Evolutionary conservation across 1,140 invertebrate species (phyloP).

Genomic region (Drosophila malerkotliana): DNA sequence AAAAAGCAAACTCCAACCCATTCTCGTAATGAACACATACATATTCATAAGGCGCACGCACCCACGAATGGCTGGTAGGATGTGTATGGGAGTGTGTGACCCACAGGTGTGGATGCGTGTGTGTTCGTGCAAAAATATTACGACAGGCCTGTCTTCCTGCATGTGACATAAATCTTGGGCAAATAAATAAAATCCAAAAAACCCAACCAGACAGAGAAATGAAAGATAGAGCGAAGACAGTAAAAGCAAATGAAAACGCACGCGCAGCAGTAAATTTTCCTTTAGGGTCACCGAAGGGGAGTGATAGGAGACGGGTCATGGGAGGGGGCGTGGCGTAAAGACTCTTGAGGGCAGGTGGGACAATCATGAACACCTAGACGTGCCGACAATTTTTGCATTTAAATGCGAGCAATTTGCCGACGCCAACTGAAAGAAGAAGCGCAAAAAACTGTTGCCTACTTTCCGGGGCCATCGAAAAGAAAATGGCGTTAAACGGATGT

Average conservation of each 20-base stretch:
- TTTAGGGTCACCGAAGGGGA: background rate
- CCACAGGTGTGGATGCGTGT: conserved; percentile 21
- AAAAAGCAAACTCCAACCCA: conserved; percentile 3
- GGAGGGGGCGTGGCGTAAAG: conserved; percentile 6
- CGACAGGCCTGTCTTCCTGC: conserved; percentile 55
- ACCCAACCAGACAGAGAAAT: conserved; percentile 20
- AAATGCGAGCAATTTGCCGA: conserved; percentile 75
- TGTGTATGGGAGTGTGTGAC: conserved; percentile 22
- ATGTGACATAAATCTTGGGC: conserved; percentile 74
- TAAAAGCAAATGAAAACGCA: conserved; percentile 70
- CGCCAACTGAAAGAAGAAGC: conserved; percentile 5
- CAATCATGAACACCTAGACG: conserved; percentile 72
- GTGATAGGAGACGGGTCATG: background rate
- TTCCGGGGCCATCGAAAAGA: conserved; percentile 43
- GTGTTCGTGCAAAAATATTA: conserved; percentile 52
- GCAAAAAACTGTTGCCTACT: conserved; percentile 66
- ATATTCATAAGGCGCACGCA: conserved; percentile 71
- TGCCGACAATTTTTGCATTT: conserved; percentile 80
- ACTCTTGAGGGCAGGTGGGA: conserved; percentile 34
- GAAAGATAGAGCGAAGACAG: conserved; percentile 60
- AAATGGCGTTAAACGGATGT: conserved; percentile 70
- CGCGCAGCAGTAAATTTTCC: conserved; percentile 67
- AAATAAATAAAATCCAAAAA: conserved; percentile 68
- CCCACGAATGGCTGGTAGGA: conserved; percentile 1
- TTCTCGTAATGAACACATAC: conserved; percentile 71